Evolutionary conservation across 2,888 invertebrate genomes (phyloP).

Genomic region (Drosophila greeni): DNA sequence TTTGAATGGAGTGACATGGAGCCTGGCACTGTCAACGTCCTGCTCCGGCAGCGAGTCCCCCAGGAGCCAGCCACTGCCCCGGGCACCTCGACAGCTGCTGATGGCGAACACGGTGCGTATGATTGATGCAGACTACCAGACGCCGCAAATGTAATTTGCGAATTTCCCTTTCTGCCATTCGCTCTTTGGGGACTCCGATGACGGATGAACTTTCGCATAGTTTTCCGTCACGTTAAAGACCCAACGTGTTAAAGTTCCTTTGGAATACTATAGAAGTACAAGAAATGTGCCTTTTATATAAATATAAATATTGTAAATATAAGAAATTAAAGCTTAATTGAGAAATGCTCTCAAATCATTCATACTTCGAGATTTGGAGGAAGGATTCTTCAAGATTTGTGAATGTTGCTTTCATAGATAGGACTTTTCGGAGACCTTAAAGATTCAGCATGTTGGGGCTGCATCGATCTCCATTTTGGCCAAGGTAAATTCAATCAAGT

Average conservation of each 20-base stretch:
- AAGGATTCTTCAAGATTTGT: background rate
- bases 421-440: background rate
- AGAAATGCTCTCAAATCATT: background rate
- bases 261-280: too few species aligned
- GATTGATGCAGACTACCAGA: slow-evolving; percentile 62
- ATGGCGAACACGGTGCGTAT: slow-evolving; percentile 62
- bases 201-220: slow-evolving; percentile 61
- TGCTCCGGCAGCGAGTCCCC: slow-evolving; percentile 39
- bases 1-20: slow-evolving; percentile 29
- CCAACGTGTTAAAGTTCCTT: slow-evolving; percentile 5
- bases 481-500: slow-evolving; percentile 66
- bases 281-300: too few species aligned
- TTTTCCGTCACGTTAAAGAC: slow-evolving; percentile 37
- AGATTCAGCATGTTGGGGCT: background rate
- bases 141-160: slow-evolving; percentile 68
- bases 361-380: too few species aligned
- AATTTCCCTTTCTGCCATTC: slow-evolving; percentile 7
- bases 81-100: slow-evolving; percentile 38
- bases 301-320: too few species aligned
- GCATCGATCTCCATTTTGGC: slow-evolving; percentile 55
- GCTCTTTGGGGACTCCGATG: slow-evolving; percentile 56
- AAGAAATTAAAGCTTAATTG: background rate
- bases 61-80: slow-evolving; percentile 37
- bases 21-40: slow-evolving; percentile 35
- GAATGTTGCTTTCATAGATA: background rate